Evolutionary conservation across 2,797 vertebrate species (phyloP).

Genomic region (Falco berigora): DNA sequence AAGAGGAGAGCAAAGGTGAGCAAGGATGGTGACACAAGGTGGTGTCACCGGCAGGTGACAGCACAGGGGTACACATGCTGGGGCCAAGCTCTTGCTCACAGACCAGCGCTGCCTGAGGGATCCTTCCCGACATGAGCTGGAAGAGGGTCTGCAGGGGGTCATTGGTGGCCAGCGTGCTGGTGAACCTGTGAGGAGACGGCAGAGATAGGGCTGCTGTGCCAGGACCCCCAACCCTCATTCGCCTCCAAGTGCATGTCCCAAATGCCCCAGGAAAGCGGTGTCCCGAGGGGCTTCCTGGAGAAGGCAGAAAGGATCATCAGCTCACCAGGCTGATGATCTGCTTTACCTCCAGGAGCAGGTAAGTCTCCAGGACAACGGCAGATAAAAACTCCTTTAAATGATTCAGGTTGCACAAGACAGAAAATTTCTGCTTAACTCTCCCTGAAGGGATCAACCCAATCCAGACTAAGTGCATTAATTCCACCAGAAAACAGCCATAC

Average conservation of each 20-base stretch:
- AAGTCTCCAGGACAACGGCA: neutral
- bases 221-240: neutral
- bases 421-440: conserved; percentile 2
- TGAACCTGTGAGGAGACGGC: conserved; percentile 78
- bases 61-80: neutral
- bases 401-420: neutral
- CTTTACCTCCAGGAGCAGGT: neutral
- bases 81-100: neutral
- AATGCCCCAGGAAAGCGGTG: neutral
- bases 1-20: neutral
- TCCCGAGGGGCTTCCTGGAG: neutral
- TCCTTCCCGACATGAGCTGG: conserved; percentile 87
- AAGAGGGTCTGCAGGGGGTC: conserved; percentile 91
- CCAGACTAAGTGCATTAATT: neutral
- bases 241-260: neutral
- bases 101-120: conserved; percentile 84
- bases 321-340: neutral
- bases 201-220: neutral
- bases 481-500: neutral
- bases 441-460: conserved; percentile 5
- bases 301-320: neutral
- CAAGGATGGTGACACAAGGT: neutral
- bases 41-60: neutral
- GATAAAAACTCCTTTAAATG: neutral
- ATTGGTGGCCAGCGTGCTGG: conserved; percentile 78